These are phyloP conservation scores for Leptinotarsa lineolata DNA, from an alignment of 1,140 invertebrate genomes.

Conservation along the genomic window DNA sequence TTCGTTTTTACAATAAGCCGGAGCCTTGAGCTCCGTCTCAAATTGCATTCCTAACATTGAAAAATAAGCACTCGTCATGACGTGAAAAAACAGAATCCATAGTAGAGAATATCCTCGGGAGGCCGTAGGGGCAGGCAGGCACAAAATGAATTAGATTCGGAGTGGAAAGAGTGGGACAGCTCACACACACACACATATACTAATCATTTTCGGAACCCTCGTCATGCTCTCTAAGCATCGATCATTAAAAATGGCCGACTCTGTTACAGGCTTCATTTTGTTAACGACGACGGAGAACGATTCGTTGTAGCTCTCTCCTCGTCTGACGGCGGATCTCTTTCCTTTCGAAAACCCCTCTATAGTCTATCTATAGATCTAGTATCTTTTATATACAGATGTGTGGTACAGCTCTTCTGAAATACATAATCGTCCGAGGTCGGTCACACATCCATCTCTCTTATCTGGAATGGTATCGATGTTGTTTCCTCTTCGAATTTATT, in stretches of 20 bases:
- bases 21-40: constrained; percentile 32
- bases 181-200: constrained; percentile 38
- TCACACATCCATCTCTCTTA: constrained; percentile 24
- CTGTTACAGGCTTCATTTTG: constrained; percentile 30
- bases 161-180: constrained; percentile 30
- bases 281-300: constrained; percentile 31
- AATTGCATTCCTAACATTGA: constrained; percentile 41
- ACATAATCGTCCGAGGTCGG: not conserved
- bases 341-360: not conserved
- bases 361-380: constrained; percentile 3
- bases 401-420: constrained; percentile 5
- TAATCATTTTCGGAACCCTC: constrained; percentile 45
- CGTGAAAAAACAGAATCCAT: constrained; percentile 42
- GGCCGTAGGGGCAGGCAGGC: not conserved
- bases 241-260: constrained; percentile 48
- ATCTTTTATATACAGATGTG: constrained; percentile 6
- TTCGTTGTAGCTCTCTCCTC: not conserved
- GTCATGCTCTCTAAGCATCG: constrained; percentile 44
- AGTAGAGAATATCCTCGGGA: constrained; percentile 36
- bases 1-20: not conserved
- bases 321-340: not conserved
- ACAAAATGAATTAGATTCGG: constrained; percentile 3
- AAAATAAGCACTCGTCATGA: constrained; percentile 41
- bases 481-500: constrained; percentile 23
- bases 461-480: constrained; percentile 27